phyloP scores from a whole-genome alignment of 2,113 vertebrate species.

The Melanerpes formicivorus region DNA sequence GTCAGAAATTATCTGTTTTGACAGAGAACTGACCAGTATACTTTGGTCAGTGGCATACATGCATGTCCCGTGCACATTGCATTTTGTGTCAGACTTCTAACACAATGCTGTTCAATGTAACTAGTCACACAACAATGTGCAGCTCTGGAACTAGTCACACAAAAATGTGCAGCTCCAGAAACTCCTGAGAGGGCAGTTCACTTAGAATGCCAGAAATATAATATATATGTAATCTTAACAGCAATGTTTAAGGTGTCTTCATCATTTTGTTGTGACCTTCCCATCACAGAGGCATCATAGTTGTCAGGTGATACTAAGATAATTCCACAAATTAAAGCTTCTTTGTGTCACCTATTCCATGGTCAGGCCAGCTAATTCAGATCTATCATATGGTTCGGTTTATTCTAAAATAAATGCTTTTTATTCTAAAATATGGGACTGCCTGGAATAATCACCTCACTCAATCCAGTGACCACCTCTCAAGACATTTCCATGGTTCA shows the following conservation, averaged over 20 bases:
- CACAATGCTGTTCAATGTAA: background rate
- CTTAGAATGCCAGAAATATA: background rate
- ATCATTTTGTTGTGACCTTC: background rate
- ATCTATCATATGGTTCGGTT: background rate
- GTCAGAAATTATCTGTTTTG: background rate
- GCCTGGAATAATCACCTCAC: background rate
- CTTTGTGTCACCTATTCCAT: background rate
- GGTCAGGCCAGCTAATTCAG: background rate
- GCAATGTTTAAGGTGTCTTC: background rate
- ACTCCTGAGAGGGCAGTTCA: background rate
- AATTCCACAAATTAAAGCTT: background rate
- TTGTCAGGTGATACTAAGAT: background rate
- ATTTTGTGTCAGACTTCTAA: background rate
- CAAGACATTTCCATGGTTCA: accelerated
- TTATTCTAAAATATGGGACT: background rate
- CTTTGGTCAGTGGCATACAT: accelerated
- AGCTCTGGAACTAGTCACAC: background rate
- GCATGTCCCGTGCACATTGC: background rate
- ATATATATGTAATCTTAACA: background rate
- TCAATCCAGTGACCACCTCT: background rate
- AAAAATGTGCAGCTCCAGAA: background rate
- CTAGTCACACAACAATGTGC: background rate
- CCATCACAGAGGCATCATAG: background rate
- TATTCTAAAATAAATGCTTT: background rate
- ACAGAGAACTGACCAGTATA: background rate